Evolutionary conservation across 2,888 invertebrate species (phyloP).

Genomic region (Drosophila hamatofila): DNA sequence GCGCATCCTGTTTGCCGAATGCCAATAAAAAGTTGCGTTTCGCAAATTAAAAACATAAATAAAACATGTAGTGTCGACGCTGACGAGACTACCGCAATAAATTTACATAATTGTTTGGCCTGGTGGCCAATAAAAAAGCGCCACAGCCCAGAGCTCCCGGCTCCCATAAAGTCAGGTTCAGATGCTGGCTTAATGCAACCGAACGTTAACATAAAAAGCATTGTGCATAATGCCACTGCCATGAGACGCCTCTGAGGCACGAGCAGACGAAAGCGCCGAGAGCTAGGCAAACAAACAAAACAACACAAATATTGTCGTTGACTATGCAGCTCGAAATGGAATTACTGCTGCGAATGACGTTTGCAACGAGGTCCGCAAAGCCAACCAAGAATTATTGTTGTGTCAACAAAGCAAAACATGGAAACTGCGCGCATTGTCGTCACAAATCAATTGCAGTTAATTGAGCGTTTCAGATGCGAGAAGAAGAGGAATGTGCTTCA

Average conservation of each 20-base stretch:
- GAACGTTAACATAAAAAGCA: slow-evolving; percentile 28
- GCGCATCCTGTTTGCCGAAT: slow-evolving; percentile 18
- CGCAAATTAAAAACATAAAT: slow-evolving; percentile 64
- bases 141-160: background rate
- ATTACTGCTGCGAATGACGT: slow-evolving; percentile 24
- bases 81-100: slow-evolving; percentile 29
- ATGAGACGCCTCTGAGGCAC: slow-evolving; percentile 24
- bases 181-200: slow-evolving; percentile 29
- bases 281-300: slow-evolving; percentile 38
- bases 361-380: slow-evolving; percentile 7
- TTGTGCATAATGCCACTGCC: slow-evolving; percentile 27
- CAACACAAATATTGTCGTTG: slow-evolving; percentile 28
- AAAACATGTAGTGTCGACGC: slow-evolving; percentile 44
- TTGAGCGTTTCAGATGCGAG: slow-evolving; percentile 23
- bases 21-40: slow-evolving; percentile 45
- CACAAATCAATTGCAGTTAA: slow-evolving; percentile 70
- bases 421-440: slow-evolving; percentile 45
- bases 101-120: slow-evolving; percentile 42
- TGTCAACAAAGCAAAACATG: slow-evolving; percentile 35
- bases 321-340: slow-evolving; percentile 18
- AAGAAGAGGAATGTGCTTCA: background rate
- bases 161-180: slow-evolving; percentile 6
- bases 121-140: slow-evolving; percentile 26
- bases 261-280: slow-evolving; percentile 5
- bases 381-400: slow-evolving; percentile 36